These are phyloP conservation scores for Epinephelus fuscoguttatus DNA, from an alignment of 2,113 vertebrate species.

Conservation along the genomic window DNA sequence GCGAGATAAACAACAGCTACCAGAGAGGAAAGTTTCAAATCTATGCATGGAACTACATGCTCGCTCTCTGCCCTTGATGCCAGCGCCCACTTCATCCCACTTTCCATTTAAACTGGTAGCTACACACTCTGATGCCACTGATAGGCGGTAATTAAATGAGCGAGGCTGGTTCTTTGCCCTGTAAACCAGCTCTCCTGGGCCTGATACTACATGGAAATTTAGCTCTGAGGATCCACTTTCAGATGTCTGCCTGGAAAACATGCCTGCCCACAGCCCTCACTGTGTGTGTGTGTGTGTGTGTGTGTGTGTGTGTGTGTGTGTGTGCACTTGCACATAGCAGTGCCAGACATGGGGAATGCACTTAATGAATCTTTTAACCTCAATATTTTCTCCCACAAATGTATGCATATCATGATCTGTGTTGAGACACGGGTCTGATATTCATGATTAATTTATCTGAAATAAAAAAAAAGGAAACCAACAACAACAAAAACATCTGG, in stretches of 20 bases:
- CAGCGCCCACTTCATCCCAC: conserved; percentile 61
- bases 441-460: conserved; percentile 71
- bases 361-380: conserved; percentile 76
- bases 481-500: conserved; percentile 16
- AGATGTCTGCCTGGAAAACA: conserved; percentile 70
- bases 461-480: neutral
- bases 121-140: conserved; percentile 72
- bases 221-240: conserved; percentile 71
- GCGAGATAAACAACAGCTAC: conserved; percentile 45
- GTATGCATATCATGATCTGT: conserved; percentile 61
- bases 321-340: conserved; percentile 40
- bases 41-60: conserved; percentile 38
- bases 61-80: conserved; percentile 51
- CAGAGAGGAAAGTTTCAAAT: conserved; percentile 52
- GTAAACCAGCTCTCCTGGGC: conserved; percentile 80
- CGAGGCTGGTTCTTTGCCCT: conserved; percentile 73
- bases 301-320: conserved; percentile 21
- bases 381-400: conserved; percentile 65
- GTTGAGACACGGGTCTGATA: conserved; percentile 38
- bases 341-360: conserved; percentile 62
- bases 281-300: conserved; percentile 27
- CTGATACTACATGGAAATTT: conserved; percentile 73
- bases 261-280: conserved; percentile 34
- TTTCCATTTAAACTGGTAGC: conserved; percentile 69
- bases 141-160: conserved; percentile 79